Percentiles rank a stretch among this genome's conserved stretches.
Evolutionary conservation across 2,797 vertebrate genomes (phyloP).

Genomic region (Ctenopoma multispine): DNA sequence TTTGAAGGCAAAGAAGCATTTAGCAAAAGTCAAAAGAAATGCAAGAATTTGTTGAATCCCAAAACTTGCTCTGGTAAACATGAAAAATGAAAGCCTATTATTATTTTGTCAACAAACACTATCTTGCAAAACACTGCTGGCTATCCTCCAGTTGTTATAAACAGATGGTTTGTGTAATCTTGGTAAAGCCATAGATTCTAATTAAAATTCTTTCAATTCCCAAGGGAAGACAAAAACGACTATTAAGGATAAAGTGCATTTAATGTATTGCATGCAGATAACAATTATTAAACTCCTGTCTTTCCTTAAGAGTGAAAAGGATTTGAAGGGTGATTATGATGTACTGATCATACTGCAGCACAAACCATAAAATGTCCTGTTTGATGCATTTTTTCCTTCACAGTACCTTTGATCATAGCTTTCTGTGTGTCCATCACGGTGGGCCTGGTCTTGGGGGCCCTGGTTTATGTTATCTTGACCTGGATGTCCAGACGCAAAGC

Average conservation of each 20-base stretch:
- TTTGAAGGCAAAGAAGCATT: conserved; percentile 30
- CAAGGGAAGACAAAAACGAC: conserved; percentile 15
- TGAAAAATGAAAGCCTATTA: conserved; percentile 49
- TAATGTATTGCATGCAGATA: conserved; percentile 3
- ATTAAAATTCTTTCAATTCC: conserved; percentile 48
- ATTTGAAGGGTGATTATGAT: not conserved
- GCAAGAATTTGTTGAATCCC: conserved; percentile 32
- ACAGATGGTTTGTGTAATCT: conserved; percentile 40
- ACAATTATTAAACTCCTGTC: not conserved
- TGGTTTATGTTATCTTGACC: conserved; percentile 89
- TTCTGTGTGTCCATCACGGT: conserved; percentile 94
- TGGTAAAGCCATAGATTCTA: conserved; percentile 31
- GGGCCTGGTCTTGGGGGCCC: conserved; percentile 90
- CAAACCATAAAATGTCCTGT: not conserved
- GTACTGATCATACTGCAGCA: not conserved
- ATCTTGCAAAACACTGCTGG: conserved; percentile 41
- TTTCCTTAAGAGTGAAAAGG: not conserved
- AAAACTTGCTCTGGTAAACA: conserved; percentile 51
- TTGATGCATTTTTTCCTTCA: conserved; percentile 29
- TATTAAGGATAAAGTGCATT: conserved; percentile 9
- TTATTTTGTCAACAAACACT: conserved; percentile 49
- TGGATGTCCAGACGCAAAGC: conserved; percentile 92
- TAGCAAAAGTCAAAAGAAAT: conserved; percentile 42
- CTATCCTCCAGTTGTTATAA: conserved; percentile 38
- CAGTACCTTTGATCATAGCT: conserved; percentile 91